phyloP scores from a whole-genome alignment of 2,797 vertebrate genomes.

The Danio jaintianensis region DNA sequence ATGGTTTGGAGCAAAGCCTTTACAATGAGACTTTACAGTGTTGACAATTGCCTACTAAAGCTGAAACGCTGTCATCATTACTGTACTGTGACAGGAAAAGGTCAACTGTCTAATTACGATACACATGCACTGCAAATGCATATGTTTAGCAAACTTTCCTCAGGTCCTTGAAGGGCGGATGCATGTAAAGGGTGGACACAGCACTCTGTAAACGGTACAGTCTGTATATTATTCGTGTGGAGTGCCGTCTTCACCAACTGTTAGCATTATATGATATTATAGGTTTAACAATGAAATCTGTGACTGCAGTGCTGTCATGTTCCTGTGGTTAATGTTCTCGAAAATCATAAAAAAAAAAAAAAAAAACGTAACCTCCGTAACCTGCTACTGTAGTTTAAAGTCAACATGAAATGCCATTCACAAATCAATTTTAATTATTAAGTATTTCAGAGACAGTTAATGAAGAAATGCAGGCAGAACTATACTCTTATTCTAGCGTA shows the following conservation, averaged over 20 bases:
- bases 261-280: conserved; percentile 13
- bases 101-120: background rate
- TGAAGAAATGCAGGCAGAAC: background rate
- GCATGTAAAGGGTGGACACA: background rate
- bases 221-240: conserved; percentile 14
- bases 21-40: background rate
- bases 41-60: background rate
- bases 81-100: background rate
- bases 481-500: too few relatives aligned
- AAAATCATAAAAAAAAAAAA: conserved; percentile 3
- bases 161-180: conserved; percentile 24
- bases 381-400: conserved; percentile 21
- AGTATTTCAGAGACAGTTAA: background rate
- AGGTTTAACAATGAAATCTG: conserved; percentile 22
- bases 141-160: conserved; percentile 16
- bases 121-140: conserved; percentile 9
- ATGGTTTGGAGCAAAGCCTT: background rate
- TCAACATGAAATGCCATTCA: conserved; percentile 13
- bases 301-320: conserved; percentile 29
- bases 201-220: background rate
- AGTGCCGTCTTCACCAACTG: background rate
- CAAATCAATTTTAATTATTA: background rate
- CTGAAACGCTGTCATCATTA: conserved; percentile 7
- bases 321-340: conserved; percentile 35
- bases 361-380: background rate